Evolutionary conservation across 2,888 invertebrate species (phyloP).

Genomic region (Steinernema scapterisci): DNA sequence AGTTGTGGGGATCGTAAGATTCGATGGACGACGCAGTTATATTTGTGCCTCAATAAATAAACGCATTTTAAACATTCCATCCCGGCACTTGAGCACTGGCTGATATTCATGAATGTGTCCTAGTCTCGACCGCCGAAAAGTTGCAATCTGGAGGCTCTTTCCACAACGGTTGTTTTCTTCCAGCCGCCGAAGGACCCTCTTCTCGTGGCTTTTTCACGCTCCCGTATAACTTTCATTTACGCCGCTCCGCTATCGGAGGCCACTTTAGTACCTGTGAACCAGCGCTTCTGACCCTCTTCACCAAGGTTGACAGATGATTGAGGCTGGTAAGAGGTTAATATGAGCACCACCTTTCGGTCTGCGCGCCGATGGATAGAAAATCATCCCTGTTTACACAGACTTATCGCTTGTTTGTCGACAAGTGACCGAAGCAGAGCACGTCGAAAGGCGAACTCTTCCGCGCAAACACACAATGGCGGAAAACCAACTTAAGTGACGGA

Average conservation of each 20-base stretch:
- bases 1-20: conserved; percentile 18
- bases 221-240: no score
- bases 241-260: background rate
- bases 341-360: background rate
- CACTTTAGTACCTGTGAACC: conserved; percentile 6
- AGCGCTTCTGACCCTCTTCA: conserved; percentile 11
- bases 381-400: conserved; percentile 22
- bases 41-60: conserved; percentile 7
- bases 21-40: background rate
- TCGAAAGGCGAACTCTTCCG: conserved; percentile 11
- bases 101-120: no score
- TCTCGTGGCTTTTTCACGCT: no score
- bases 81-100: no score
- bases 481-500: background rate
- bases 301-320: conserved; percentile 3
- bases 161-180: no score
- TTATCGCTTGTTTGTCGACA: conserved; percentile 27
- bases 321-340: conserved; percentile 30
- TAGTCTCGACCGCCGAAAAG: no score
- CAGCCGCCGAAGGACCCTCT: no score
- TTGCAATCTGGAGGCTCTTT: no score
- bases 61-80: no score
- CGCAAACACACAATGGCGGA: conserved; percentile 8
- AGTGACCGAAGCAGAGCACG: conserved; percentile 23
- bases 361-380: background rate